A percentile compares a stretch with the other conserved stretches of the same genome.
Conservation (phyloP, 2,797 vertebrate species). For the Meriones psammophilus region DNA sequence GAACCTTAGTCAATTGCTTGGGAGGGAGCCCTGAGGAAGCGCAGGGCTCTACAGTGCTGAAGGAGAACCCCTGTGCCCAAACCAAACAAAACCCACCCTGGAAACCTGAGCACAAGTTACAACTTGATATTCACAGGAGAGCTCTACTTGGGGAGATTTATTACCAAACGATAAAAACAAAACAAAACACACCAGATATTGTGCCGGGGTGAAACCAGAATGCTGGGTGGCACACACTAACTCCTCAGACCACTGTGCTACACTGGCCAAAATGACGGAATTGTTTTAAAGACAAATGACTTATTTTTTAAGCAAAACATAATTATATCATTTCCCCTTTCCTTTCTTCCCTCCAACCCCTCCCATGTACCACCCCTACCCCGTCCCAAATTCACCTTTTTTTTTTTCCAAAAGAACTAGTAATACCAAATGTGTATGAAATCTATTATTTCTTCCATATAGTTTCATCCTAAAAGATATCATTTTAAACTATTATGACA, state of each 20-base stretch:
- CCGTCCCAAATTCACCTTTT: not conserved
- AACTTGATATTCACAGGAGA: not conserved
- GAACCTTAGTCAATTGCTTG: not conserved
- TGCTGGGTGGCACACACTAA: not conserved
- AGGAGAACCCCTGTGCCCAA: no score
- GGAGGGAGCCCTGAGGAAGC: not conserved
- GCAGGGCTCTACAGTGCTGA: not conserved
- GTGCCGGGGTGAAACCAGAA: not conserved
- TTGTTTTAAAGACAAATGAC: not conserved
- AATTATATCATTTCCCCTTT: not conserved
- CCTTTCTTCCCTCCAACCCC: not conserved
- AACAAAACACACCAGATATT: not conserved
- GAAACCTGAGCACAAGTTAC: not conserved
- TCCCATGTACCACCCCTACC: not conserved
- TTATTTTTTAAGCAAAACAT: not conserved
- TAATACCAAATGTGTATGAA: not conserved
- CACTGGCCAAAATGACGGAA: not conserved
- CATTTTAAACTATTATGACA: not conserved
- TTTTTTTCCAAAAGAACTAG: not conserved
- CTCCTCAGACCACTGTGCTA: not conserved
- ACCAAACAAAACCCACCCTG: no score
- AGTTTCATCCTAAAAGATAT: not conserved
- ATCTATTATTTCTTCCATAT: conserved; percentile 11
- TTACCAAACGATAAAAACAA: not conserved
- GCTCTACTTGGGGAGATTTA: not conserved